Percentiles rank a stretch among this genome's conserved stretches.
phyloP scores from a whole-genome alignment of 2,888 invertebrate species.

The Drosophila paranaensis region DNA sequence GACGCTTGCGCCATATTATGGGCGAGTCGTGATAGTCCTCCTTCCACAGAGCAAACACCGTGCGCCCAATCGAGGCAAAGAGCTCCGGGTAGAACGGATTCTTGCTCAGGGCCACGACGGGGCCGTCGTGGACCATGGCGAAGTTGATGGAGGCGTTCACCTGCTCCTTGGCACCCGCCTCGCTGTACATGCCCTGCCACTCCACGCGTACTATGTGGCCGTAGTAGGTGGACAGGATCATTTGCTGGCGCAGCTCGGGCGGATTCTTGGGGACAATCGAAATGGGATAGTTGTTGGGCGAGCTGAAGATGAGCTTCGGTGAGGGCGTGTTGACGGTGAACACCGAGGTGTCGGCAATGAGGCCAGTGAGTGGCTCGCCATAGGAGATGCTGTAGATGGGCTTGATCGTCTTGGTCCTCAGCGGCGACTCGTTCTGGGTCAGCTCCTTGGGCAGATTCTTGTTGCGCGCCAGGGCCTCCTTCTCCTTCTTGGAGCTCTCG shows the following conservation, averaged over 20 bases:
- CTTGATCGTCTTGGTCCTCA: constrained; percentile 87
- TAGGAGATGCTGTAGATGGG: constrained; percentile 87
- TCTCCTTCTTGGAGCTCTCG: constrained; percentile 50
- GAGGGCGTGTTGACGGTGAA: constrained; percentile 59
- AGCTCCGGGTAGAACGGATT: constrained; percentile 88
- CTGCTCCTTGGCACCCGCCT: constrained; percentile 87
- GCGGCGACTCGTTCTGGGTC: constrained; percentile 87
- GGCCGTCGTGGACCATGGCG: constrained; percentile 89
- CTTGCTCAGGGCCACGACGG: constrained; percentile 87
- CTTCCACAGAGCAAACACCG: constrained; percentile 90
- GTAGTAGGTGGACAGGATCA: constrained; percentile 79
- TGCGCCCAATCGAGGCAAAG: constrained; percentile 90
- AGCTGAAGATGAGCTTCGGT: constrained; percentile 36
- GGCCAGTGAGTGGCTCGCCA: constrained; percentile 85
- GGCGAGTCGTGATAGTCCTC: constrained; percentile 88
- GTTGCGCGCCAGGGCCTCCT: constrained; percentile 34
- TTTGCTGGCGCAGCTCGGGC: constrained; percentile 61
- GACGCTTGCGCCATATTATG: constrained; percentile 88
- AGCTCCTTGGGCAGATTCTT: constrained; percentile 86
- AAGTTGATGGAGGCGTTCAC: constrained; percentile 83
- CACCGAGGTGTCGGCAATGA: constrained; percentile 77
- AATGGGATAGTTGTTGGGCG: constrained; percentile 66
- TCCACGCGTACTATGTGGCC: constrained; percentile 79
- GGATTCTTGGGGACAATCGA: constrained; percentile 57
- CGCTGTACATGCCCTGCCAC: constrained; percentile 90